Evolutionary conservation across 1,140 invertebrate genomes (phyloP).

Genomic region (Luehdorfia chinensis): DNA sequence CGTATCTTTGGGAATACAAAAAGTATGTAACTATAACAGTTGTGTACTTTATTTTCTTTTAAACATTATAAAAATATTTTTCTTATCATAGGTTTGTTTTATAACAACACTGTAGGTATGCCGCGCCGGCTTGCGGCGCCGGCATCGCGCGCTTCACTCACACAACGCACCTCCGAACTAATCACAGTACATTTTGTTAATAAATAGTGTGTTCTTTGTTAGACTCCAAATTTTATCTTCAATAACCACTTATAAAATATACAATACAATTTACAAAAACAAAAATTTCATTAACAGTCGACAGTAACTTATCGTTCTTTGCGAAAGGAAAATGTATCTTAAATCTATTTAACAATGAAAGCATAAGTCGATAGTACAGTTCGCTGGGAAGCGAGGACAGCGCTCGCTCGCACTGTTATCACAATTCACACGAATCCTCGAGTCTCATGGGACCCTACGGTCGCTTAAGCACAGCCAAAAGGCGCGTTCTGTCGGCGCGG

Average conservation of each 20-base stretch:
- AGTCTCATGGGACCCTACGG: conserved; percentile 14
- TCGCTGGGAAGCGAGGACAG: conserved; percentile 27
- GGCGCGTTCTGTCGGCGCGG: no score
- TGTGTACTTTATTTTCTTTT: conserved; percentile 69
- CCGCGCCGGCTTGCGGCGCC: conserved; percentile 18
- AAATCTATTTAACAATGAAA: conserved; percentile 60
- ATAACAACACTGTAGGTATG: conserved; percentile 48
- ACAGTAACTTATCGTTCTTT: conserved; percentile 47
- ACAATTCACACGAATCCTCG: conserved; percentile 33
- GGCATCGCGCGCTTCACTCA: conserved; percentile 10
- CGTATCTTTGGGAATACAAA: conserved; percentile 58
- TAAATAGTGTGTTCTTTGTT: conserved; percentile 59
- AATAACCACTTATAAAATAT: conserved; percentile 72
- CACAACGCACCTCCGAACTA: conserved; percentile 32
- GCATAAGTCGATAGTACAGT: conserved; percentile 44
- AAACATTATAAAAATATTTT: conserved; percentile 75
- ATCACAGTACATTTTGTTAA: conserved; percentile 68
- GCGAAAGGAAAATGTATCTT: conserved; percentile 49
- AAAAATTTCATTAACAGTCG: conserved; percentile 54
- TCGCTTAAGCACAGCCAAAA: conserved; percentile 28
- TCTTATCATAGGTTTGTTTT: conserved; percentile 57
- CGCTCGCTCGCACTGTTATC: conserved; percentile 33
- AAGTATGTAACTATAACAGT: conserved; percentile 60
- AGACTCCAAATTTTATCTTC: conserved; percentile 53
- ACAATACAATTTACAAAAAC: conserved; percentile 68